phyloP scores from a whole-genome alignment of 2,797 vertebrate species.

The Pipistrellus kuhlii region DNA sequence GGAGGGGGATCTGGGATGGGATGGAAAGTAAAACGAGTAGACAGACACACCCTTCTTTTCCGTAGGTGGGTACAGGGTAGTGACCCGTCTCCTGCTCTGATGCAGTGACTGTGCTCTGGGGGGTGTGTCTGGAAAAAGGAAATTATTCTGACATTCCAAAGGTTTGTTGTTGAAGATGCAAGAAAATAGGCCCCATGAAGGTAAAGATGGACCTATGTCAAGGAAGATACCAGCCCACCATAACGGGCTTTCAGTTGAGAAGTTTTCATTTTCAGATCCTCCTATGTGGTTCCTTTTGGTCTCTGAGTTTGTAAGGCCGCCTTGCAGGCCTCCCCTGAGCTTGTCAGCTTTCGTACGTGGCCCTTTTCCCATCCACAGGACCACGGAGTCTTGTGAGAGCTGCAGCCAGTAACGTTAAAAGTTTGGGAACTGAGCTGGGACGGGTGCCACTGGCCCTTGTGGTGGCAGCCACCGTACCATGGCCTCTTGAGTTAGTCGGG shows the following conservation, averaged over 20 bases:
- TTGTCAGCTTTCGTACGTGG: background rate
- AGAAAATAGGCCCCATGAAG: background rate
- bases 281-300: background rate
- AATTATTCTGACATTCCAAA: background rate
- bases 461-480: background rate
- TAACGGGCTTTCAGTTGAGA: background rate
- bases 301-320: background rate
- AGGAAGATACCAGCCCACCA: background rate
- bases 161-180: background rate
- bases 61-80: background rate
- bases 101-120: background rate
- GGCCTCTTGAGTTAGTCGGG: background rate
- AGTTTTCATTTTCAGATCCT: background rate
- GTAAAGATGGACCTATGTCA: background rate
- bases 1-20: background rate
- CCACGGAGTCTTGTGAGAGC: background rate
- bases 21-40: background rate
- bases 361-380: background rate
- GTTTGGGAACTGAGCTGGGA: background rate
- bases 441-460: background rate
- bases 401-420: background rate
- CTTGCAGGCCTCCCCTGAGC: background rate
- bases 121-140: background rate
- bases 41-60: background rate
- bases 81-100: background rate